A percentile compares a stretch with the other conserved stretches of the same genome.
phyloP scores from a whole-genome alignment of 2,797 vertebrate genomes.

The Muscicapa striata region DNA sequence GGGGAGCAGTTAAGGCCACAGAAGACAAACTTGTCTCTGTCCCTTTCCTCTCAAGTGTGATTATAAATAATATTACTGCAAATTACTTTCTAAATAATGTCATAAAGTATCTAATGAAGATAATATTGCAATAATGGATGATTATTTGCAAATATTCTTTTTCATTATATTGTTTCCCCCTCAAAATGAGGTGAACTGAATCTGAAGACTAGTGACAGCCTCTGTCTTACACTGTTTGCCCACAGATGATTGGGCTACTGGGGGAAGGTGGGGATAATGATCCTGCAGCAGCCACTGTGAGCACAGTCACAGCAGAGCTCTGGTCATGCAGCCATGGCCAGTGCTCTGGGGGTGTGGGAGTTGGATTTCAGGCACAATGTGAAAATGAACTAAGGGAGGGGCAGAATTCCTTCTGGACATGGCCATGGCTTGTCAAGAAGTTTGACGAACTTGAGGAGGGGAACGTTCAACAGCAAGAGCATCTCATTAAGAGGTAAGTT shows the following conservation, averaged over 20 bases:
- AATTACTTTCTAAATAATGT: background rate
- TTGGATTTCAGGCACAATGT: background rate
- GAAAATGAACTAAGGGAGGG: background rate
- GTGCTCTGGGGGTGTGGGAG: background rate
- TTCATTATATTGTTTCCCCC: background rate
- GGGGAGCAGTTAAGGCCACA: background rate
- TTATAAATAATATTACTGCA: background rate
- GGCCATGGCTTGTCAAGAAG: background rate
- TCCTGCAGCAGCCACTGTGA: background rate
- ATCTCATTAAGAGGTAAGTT: background rate
- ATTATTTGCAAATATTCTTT: background rate
- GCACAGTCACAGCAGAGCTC: background rate
- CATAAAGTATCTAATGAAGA: background rate
- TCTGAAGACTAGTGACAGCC: background rate
- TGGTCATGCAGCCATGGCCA: rapidly evolving
- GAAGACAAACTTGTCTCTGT: background rate
- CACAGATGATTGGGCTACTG: background rate
- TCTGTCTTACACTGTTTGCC: background rate
- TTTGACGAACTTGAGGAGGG: background rate
- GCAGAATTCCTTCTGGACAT: background rate
- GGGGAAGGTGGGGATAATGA: background rate
- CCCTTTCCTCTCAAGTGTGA: background rate
- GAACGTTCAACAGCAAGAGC: background rate
- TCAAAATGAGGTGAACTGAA: background rate
- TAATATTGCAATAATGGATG: background rate